Evolutionary conservation across 2,797 vertebrate species (phyloP).

Genomic region (Anas georgica): DNA sequence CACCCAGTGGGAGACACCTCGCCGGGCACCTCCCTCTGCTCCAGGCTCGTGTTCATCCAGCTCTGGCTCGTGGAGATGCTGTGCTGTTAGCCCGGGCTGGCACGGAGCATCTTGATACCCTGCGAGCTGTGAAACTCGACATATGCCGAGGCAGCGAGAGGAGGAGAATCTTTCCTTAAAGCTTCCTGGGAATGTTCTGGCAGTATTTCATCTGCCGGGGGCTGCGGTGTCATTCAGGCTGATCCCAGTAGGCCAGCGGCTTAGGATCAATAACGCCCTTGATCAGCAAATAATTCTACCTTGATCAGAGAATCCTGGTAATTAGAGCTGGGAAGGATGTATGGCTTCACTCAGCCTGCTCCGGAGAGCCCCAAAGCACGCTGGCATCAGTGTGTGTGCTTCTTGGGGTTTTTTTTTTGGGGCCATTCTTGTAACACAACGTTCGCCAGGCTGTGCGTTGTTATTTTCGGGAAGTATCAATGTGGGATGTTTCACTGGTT

Average conservation of each 20-base stretch:
- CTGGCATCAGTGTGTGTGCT: neutral
- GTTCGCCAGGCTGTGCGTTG: neutral
- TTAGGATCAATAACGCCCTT: slow-evolving; percentile 7
- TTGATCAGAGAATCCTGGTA: slow-evolving; percentile 44
- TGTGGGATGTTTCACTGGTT: neutral
- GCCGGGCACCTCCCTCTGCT: neutral
- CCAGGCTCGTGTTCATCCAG: neutral
- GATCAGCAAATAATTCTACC: slow-evolving; percentile 45
- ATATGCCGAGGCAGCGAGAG: neutral
- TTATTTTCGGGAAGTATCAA: neutral
- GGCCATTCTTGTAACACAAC: neutral
- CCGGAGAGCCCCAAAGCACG: neutral
- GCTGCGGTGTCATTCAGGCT: neutral
- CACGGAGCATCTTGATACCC: slow-evolving; percentile 20
- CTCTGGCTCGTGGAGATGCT: neutral
- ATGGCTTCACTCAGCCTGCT: neutral
- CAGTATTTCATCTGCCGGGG: neutral
- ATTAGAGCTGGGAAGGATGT: neutral
- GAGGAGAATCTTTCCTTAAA: neutral
- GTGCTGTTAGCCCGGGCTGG: slow-evolving; percentile 29
- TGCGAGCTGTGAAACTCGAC: neutral
- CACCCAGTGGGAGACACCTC: neutral
- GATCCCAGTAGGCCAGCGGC: neutral
- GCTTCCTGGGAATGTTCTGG: slow-evolving; percentile 11
- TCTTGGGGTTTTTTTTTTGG: neutral